A percentile compares a stretch with the other conserved stretches of the same genome.
These are phyloP conservation scores for Nephrotoma flavescens DNA, from an alignment of 2,888 invertebrate genomes.

Conservation along the genomic window DNA sequence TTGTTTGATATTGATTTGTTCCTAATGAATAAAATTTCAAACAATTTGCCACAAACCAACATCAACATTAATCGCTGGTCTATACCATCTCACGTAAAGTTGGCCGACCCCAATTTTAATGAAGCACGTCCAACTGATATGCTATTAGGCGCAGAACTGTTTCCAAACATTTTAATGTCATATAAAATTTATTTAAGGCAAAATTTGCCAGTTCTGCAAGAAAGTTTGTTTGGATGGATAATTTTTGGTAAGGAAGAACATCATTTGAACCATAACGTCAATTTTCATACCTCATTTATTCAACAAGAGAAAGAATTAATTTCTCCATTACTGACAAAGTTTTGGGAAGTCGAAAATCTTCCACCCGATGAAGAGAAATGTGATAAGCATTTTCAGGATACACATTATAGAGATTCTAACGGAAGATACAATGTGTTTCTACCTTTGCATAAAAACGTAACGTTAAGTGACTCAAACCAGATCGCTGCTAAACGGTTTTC, in stretches of 20 bases:
- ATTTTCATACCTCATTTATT: background rate
- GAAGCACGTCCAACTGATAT: background rate
- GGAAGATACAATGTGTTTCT: constrained; percentile 13
- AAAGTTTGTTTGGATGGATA: background rate
- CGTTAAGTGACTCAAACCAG: background rate
- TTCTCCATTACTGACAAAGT: constrained; percentile 1
- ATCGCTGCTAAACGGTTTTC: constrained; percentile 11
- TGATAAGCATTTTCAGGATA: constrained; percentile 14
- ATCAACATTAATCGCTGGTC: background rate
- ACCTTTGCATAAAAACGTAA: constrained; percentile 11
- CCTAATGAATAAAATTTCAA: too few relatives aligned
- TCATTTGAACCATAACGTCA: background rate
- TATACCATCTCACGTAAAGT: too few relatives aligned
- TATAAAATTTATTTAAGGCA: too few relatives aligned
- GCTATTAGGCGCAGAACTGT: background rate
- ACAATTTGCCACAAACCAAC: background rate
- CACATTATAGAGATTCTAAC: constrained; percentile 4
- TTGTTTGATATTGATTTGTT: background rate
- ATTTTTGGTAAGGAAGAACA: background rate
- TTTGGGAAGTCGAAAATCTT: constrained; percentile 14
- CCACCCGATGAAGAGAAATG: constrained; percentile 11
- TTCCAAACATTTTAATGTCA: background rate
- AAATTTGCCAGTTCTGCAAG: too few relatives aligned
- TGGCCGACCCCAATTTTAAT: too few relatives aligned
- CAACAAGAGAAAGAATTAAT: background rate